phyloP scores from a whole-genome alignment of 2,888 invertebrate genomes.

The Drosophila hamatofila region DNA sequence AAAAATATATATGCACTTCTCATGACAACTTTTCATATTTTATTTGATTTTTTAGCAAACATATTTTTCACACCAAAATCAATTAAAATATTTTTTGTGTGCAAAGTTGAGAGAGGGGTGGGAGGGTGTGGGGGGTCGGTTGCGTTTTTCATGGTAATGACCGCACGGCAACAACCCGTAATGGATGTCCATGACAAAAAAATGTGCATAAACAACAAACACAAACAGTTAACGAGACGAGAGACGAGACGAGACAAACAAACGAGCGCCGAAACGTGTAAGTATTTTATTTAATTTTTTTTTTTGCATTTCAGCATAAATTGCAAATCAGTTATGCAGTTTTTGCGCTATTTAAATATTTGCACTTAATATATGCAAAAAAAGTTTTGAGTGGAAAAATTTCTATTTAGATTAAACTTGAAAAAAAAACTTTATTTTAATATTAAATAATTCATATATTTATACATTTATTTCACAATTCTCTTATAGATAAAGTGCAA shows the following conservation, averaged over 20 bases:
- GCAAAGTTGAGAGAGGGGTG: constrained; percentile 17
- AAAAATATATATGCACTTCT: constrained; percentile 25
- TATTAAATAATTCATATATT: background rate
- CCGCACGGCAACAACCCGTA: constrained; percentile 46
- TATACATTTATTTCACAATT: too few relatives aligned
- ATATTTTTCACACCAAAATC: constrained; percentile 66
- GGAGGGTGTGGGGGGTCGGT: background rate
- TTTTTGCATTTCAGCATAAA: constrained; percentile 2
- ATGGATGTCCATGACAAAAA: constrained; percentile 68
- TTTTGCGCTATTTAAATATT: constrained; percentile 2
- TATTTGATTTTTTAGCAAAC: constrained; percentile 20
- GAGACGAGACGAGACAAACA: constrained; percentile 27
- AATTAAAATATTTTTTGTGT: constrained; percentile 73
- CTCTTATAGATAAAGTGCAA: too few relatives aligned
- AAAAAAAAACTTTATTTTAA: background rate
- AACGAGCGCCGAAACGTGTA: constrained; percentile 35
- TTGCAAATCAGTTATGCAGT: background rate
- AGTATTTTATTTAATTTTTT: constrained; percentile 4
- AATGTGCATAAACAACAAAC: constrained; percentile 67
- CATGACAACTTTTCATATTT: constrained; percentile 39
- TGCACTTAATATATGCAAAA: background rate
- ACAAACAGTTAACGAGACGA: constrained; percentile 53
- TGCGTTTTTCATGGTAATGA: constrained; percentile 67
- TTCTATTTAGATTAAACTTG: background rate
- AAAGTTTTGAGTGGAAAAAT: background rate